phyloP scores from a whole-genome alignment of 2,113 vertebrate species.

The Ammodytes marinus region DNA sequence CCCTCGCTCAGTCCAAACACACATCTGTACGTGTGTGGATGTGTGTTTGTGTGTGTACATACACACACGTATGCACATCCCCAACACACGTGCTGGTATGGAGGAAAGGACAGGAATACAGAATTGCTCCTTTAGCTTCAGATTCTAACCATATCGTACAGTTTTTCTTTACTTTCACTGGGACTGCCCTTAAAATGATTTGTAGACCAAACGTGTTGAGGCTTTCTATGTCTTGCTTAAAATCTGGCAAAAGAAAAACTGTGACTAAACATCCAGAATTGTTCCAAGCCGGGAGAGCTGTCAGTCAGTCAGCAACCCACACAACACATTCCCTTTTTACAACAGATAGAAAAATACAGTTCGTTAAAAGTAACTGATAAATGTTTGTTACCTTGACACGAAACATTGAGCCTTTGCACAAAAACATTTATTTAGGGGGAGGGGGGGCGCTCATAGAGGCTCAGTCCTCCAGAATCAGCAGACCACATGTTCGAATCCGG shows the following conservation, averaged over 20 bases:
- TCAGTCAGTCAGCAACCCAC: neutral
- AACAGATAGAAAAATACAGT: neutral
- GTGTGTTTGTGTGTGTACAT: neutral
- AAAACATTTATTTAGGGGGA: neutral
- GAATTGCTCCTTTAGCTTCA: neutral
- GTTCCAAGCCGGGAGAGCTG: neutral
- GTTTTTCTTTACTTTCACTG: neutral
- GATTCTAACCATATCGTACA: neutral
- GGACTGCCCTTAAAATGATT: neutral
- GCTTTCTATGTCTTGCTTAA: neutral
- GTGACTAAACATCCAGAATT: neutral
- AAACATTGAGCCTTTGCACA: neutral
- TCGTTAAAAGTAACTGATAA: neutral
- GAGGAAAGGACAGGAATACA: neutral
- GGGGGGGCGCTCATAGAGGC: too few species aligned
- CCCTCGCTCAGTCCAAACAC: constrained; percentile 22
- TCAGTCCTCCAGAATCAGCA: too few species aligned
- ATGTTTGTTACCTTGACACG: neutral
- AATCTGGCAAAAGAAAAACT: neutral
- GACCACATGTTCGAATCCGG: too few species aligned
- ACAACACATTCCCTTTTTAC: neutral
- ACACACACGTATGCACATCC: neutral
- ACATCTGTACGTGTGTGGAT: constrained; percentile 7
- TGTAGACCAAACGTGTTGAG: neutral
- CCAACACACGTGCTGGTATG: neutral